A percentile compares a stretch with the other conserved stretches of the same genome.
phyloP scores from a whole-genome alignment of 1,140 invertebrate species.

The Eupristina koningsbergeri region DNA sequence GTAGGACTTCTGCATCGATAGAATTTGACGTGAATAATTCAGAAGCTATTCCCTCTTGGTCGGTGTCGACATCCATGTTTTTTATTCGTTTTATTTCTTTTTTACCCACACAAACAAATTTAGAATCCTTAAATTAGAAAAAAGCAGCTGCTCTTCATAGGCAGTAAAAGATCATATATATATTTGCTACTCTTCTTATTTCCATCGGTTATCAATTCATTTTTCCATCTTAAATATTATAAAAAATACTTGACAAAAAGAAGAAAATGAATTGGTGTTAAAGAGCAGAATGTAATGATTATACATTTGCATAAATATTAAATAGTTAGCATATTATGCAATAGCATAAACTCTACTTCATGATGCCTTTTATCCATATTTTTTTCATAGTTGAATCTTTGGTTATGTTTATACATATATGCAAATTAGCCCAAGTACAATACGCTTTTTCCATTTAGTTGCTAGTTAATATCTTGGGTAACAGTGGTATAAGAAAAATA shows the following conservation, averaged over 20 bases:
- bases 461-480: neutral
- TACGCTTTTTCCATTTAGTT: too few relatives aligned
- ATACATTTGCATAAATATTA: slow-evolving; percentile 62
- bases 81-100: slow-evolving; percentile 3
- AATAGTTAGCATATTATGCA: slow-evolving; percentile 58
- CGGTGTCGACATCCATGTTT: slow-evolving; percentile 29
- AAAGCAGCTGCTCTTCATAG: neutral
- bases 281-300: neutral
- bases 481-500: slow-evolving; percentile 53
- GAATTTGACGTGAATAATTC: slow-evolving; percentile 47
- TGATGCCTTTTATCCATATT: too few relatives aligned
- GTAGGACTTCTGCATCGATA: slow-evolving; percentile 4
- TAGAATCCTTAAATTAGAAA: too few relatives aligned
- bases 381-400: too few relatives aligned
- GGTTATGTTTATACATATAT: too few relatives aligned
- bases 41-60: slow-evolving; percentile 33
- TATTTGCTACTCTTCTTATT: neutral
- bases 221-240: too few relatives aligned
- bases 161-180: neutral
- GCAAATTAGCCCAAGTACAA: too few relatives aligned
- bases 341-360: too few relatives aligned
- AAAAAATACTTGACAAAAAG: neutral
- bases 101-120: neutral
- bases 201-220: slow-evolving; percentile 22
- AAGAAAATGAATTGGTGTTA: neutral